Base-by-base conservation (phyloP, 2,888 invertebrate species). In the Pecten maximus region DNA sequence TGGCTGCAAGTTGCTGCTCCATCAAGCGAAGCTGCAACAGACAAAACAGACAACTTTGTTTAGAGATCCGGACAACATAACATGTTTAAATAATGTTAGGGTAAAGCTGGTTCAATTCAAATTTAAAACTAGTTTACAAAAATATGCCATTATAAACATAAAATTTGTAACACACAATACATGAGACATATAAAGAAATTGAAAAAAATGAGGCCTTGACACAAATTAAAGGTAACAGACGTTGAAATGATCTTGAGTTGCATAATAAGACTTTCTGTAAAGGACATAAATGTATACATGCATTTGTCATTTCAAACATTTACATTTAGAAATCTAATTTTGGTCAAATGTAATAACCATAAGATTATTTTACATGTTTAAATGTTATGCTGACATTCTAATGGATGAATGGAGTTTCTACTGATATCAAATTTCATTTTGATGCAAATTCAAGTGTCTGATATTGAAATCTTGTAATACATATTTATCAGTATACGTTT, bases 1-100 rank as follows among this genome's bases (percentile, higher is more conserved):
- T 94, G 44, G 95, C 94, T 39, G 95, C 94, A 60, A 95, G 91
- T 88, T 94, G 94, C 90, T 95, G 94, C 90, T 95, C 95, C 95
- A 95, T 94, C 86, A 94, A 90, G 40, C 94, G 93, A 54, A 95
- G 91, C 95, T 95, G 93, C 16, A 94, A 94, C 44, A 35, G 87
- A 60, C 89, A 87, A 90, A 44, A 28, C 12, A 74, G 0, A 28
- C 28, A 19, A 6, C 3, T 28, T 50, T 2, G 50, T 50, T 50
- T n/a, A 16, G 50, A 50, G 8, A 8, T n/a, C 54, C 8, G 19
- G 16, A 15, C n/a, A 54, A 8, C 44, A 44, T 44, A 23, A 54
- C 6, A 15, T 54, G 54, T n/a, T n/a, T 6, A 54, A 19, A 54
- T 6, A 54, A 19, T 54, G 48, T 48, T 48, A 10, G 48, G 16